Base-by-base conservation (phyloP, 2,888 invertebrate genomes). In the Xylocampa areola region DNA sequence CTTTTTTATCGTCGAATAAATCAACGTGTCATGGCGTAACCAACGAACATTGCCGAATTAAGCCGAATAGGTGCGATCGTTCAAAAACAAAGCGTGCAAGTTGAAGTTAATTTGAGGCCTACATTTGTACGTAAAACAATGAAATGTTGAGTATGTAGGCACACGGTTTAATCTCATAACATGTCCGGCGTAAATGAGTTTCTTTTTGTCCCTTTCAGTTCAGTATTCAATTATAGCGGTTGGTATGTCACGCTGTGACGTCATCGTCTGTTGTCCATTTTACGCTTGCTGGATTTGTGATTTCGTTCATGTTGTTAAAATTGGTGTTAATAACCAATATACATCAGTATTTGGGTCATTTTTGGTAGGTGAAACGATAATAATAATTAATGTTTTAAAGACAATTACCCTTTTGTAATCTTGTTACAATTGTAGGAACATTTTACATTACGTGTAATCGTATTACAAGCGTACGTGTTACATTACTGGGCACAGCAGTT, bases 141-240 rank as follows among this genome's bases (percentile, higher is more conserved):
- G 16, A 33, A 7, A 35, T 29, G 43, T 51, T 51, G 30, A 25
- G 35, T 44, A 48, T 49, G 48, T 50, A 35, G 30, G 37, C 51
- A 61, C 41, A 64, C 54, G 70, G 73, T 77, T 78, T 81, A 81
- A 86, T 85, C 82, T 79, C 79, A 76, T 77, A 79, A 81, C 80
- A 76, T 75, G 79, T 76, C 71, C 72, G 41, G 71, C 63, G 65
- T 70, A 81, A 84, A 85, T 81, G 80, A 84, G 80, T 79, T 82
- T 81, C 74, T 84, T 84, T 82, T 81, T 76, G 69, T 58, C 64
- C 64, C 67, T 72, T 79, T 76, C 75, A 79, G 81, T 83, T 82
- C 76, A 72, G 72, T 69, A 81, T 86, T 86, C 76, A 83, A 84
- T 84, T 84, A 80, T 73, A 76, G 71, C 73, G 70, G 69, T 73